phyloP scores from a whole-genome alignment of 1,140 invertebrate genomes.

The Andricus grossulariae region DNA sequence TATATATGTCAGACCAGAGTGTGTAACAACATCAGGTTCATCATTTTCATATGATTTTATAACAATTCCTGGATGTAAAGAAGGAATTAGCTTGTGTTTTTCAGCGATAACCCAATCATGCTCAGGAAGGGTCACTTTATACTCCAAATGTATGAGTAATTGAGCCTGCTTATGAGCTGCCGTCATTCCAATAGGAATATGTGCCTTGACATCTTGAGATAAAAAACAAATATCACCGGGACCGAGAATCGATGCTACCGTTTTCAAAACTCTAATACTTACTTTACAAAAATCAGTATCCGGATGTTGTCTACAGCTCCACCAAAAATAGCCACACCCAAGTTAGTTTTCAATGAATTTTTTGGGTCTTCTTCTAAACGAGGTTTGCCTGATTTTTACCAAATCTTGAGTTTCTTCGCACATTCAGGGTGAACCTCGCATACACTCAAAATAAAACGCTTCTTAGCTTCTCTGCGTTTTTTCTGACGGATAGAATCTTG shows the following conservation, averaged over 20 bases:
- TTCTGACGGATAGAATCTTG: too few relatives aligned
- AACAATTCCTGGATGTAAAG: background rate
- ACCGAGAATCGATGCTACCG: background rate
- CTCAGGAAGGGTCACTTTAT: background rate
- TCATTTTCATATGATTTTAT: background rate
- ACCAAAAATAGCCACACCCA: conserved; percentile 1
- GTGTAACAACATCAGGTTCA: background rate
- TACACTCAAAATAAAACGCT: background rate
- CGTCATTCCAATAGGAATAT: too few relatives aligned
- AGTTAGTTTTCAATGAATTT: background rate
- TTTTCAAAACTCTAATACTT: background rate
- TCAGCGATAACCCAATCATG: background rate
- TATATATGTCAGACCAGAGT: conserved; percentile 29
- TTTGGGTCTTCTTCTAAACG: background rate
- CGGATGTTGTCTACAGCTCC: background rate
- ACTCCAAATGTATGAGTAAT: background rate
- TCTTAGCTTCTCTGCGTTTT: too few relatives aligned
- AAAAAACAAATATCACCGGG: background rate
- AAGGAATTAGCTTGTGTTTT: background rate
- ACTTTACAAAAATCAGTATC: too few relatives aligned
- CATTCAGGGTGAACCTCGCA: background rate
- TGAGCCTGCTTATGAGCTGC: background rate
- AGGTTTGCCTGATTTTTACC: background rate
- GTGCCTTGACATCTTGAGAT: background rate
- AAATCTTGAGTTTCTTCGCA: background rate